Percentiles rank a stretch among this genome's conserved stretches.
phyloP scores from a whole-genome alignment of 2,113 vertebrate genomes.

The Rafetus swinhoei region DNA sequence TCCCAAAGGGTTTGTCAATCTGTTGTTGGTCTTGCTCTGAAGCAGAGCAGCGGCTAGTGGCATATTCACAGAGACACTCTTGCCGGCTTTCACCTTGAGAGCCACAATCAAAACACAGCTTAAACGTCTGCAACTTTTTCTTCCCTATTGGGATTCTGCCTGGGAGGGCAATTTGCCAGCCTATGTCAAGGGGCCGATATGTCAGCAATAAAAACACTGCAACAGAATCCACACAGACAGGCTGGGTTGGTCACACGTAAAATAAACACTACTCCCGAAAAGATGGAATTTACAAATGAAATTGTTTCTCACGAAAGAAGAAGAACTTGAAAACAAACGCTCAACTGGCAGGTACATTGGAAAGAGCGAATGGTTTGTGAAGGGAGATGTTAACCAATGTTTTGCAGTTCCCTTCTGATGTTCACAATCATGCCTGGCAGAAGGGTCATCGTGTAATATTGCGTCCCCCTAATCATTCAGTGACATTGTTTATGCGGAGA shows the following conservation, averaged over 20 bases:
- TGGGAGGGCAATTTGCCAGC: neutral
- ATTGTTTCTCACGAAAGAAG: neutral
- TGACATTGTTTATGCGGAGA: slow-evolving; percentile 44
- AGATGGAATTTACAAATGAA: neutral
- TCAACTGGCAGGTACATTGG: slow-evolving; percentile 11
- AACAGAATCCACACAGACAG: neutral
- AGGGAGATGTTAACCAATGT: slow-evolving; percentile 47
- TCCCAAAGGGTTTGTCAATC: neutral
- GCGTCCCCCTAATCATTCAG: slow-evolving; percentile 49
- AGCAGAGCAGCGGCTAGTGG: fast-evolving
- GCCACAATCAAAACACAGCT: fast-evolving
- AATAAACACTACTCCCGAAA: neutral
- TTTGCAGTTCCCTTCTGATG: slow-evolving; percentile 42
- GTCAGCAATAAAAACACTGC: fast-evolving
- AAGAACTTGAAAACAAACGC: slow-evolving; percentile 8
- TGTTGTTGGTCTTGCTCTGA: neutral
- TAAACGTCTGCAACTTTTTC: neutral
- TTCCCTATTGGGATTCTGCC: neutral
- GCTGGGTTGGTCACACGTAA: neutral
- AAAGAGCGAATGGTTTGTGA: slow-evolving; percentile 55
- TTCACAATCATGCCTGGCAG: slow-evolving; percentile 31
- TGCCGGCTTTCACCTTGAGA: neutral
- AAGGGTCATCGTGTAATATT: slow-evolving; percentile 49
- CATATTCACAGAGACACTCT: neutral
- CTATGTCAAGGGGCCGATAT: neutral